Percentiles rank a stretch among this genome's conserved stretches.
Evolutionary conservation across 2,797 vertebrate genomes (phyloP).

Genomic region (Otus scops): DNA sequence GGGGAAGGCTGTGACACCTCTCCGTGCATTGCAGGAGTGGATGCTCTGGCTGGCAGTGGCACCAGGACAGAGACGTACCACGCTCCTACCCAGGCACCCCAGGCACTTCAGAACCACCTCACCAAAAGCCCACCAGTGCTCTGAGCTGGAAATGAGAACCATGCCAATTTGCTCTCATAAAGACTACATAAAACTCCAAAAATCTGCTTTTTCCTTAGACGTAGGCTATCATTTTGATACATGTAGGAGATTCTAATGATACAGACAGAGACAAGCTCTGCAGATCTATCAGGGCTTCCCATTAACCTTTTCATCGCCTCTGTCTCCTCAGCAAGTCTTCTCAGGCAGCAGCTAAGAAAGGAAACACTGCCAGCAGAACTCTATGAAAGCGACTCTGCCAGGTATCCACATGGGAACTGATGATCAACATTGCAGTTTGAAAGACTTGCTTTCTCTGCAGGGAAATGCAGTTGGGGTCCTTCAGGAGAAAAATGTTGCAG

Average conservation of each 20-base stretch:
- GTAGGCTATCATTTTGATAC: neutral
- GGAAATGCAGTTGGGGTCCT: neutral
- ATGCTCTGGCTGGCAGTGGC: neutral
- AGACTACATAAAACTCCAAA: neutral
- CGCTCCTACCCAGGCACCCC: neutral
- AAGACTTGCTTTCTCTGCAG: neutral
- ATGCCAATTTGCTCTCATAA: neutral
- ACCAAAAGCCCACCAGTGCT: neutral
- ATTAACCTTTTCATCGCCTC: neutral
- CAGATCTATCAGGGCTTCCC: neutral
- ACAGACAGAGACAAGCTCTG: neutral
- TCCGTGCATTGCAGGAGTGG: accelerated
- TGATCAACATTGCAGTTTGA: neutral
- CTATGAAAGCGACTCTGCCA: neutral
- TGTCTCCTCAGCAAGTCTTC: neutral
- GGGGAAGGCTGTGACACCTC: accelerated
- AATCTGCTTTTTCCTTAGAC: neutral
- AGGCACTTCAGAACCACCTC: neutral
- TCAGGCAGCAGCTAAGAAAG: neutral
- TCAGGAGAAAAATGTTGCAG: neutral
- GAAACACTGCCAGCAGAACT: neutral
- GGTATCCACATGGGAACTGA: neutral
- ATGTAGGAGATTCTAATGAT: neutral
- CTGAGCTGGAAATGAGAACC: neutral
- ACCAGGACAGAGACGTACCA: neutral